Evolutionary conservation across 2,888 invertebrate species (phyloP).

Genomic region (Noctua fimbriata): DNA sequence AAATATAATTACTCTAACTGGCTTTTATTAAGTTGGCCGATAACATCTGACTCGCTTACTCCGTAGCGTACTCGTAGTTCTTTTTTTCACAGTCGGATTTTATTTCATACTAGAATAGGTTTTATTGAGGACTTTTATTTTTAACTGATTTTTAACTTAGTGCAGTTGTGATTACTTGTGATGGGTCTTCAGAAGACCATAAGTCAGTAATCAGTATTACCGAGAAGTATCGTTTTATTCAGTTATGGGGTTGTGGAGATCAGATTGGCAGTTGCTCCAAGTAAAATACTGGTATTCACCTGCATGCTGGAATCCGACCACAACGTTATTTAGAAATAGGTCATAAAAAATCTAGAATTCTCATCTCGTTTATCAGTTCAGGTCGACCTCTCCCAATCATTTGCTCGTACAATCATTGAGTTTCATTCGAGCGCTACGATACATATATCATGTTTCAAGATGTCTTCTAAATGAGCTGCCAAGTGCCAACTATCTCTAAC

Average conservation of each 20-base stretch:
- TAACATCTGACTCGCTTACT: slow-evolving; percentile 21
- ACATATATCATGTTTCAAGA: slow-evolving; percentile 17
- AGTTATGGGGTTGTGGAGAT: background rate
- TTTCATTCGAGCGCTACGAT: background rate
- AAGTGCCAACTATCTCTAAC: slow-evolving; percentile 4
- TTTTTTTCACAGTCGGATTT: background rate
- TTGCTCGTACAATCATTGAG: background rate
- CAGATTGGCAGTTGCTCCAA: background rate
- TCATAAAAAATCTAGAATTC: background rate
- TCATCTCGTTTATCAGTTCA: background rate
- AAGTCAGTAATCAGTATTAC: background rate
- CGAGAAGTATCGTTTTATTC: background rate
- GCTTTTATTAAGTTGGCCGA: slow-evolving; percentile 46
- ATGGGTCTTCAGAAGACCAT: background rate
- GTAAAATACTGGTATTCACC: background rate
- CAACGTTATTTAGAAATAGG: background rate
- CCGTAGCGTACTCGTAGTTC: background rate
- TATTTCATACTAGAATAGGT: slow-evolving; percentile 7
- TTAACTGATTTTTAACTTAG: too few relatives aligned
- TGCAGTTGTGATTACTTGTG: background rate
- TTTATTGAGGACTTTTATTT: background rate
- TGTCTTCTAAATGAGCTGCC: slow-evolving; percentile 6
- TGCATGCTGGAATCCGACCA: background rate
- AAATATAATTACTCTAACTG: slow-evolving; percentile 52
- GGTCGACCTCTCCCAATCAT: background rate